Conservation (phyloP, 2,797 vertebrate species). For the Lophura swinhoii region DNA sequence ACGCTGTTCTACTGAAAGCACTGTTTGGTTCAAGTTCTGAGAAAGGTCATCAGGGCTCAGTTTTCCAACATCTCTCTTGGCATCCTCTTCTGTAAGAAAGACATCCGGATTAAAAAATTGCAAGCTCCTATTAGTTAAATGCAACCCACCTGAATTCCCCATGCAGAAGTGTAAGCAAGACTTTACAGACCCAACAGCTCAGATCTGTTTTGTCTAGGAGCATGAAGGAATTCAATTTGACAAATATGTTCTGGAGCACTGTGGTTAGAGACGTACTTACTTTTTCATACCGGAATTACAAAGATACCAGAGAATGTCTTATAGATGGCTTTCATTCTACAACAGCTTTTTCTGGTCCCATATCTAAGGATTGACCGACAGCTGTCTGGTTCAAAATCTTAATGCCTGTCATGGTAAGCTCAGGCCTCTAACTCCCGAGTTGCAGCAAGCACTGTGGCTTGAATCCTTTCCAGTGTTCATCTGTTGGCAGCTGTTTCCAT, state of each 20-base stretch:
- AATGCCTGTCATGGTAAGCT: neutral
- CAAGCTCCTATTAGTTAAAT: neutral
- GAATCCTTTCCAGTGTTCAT: slow-evolving; percentile 21
- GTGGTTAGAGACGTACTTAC: neutral
- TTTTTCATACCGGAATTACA: neutral
- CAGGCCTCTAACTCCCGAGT: neutral
- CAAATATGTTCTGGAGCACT: neutral
- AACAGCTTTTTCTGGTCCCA: neutral
- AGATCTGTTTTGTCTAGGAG: neutral
- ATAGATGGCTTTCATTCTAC: neutral
- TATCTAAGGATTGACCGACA: neutral
- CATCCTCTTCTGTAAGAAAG: neutral
- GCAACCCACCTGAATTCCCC: neutral
- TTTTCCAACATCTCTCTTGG: too few species aligned
- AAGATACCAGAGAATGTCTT: neutral
- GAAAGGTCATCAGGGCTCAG: neutral
- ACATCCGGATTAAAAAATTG: neutral
- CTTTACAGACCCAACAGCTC: neutral
- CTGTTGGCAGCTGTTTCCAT: slow-evolving; percentile 38
- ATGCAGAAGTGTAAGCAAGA: neutral
- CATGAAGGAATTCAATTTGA: neutral
- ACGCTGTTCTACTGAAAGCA: neutral
- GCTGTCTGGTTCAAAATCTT: neutral
- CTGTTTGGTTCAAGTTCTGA: neutral
- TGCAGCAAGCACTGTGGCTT: neutral